These are phyloP conservation scores for Chloroceryle inda DNA, from an alignment of 2,797 vertebrate genomes.

Conservation along the genomic window DNA sequence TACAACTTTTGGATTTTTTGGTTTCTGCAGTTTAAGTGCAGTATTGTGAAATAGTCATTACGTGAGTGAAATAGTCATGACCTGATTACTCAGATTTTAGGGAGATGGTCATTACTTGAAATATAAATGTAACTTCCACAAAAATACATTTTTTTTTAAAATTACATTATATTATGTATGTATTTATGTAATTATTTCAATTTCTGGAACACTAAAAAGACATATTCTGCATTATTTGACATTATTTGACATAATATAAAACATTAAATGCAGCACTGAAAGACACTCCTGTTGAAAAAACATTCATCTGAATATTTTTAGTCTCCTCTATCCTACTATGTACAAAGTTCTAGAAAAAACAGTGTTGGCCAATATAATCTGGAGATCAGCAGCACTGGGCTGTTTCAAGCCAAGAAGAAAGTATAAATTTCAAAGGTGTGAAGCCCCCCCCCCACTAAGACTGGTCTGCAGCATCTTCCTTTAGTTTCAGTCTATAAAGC, in stretches of 20 bases:
- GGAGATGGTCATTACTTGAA: background rate
- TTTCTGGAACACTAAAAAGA: background rate
- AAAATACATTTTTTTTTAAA: background rate
- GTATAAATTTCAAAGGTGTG: background rate
- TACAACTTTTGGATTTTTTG: background rate
- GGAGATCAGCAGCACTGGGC: background rate
- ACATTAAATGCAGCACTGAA: background rate
- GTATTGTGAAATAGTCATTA: background rate
- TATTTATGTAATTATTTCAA: background rate
- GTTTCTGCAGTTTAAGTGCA: background rate
- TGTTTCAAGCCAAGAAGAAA: background rate
- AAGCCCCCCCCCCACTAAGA: background rate
- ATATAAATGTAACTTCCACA: background rate
- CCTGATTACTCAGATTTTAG: background rate
- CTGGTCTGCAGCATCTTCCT: background rate
- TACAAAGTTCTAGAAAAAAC: background rate
- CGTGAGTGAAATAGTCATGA: background rate
- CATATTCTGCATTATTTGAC: background rate
- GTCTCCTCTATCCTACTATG: background rate
- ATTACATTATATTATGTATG: background rate
- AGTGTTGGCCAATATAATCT: background rate
- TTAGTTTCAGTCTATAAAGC: background rate
- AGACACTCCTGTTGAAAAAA: background rate
- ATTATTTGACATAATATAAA: background rate
- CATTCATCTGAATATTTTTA: background rate